Evolutionary conservation across 2,797 vertebrate genomes (phyloP).

Genomic region (Erithacus rubecula): DNA sequence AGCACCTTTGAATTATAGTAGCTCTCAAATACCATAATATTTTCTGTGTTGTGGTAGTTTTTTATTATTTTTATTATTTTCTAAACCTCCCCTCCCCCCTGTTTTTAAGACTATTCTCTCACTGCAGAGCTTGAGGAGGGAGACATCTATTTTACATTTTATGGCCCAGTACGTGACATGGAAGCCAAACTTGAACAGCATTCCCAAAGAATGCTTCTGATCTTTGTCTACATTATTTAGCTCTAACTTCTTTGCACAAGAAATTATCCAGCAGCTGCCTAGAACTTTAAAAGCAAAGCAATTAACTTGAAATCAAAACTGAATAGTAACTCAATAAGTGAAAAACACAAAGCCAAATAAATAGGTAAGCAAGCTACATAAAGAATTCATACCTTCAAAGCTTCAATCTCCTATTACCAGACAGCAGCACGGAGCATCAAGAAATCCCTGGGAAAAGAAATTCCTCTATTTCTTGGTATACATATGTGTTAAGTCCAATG

Average conservation of each 20-base stretch:
- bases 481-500: not conserved
- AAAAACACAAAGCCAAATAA: not conserved
- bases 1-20: not conserved
- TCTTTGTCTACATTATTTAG: not conserved
- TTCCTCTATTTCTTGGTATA: not conserved
- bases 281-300: constrained; percentile 17
- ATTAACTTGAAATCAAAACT: constrained; percentile 35
- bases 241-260: not conserved
- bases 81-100: not conserved
- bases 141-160: constrained; percentile 48
- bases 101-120: not conserved
- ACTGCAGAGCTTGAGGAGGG: not conserved
- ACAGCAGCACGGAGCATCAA: not conserved
- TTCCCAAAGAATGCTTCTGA: not conserved
- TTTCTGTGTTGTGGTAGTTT: not conserved
- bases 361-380: not conserved
- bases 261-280: not conserved
- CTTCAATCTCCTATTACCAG: not conserved
- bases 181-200: not conserved
- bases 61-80: not conserved
- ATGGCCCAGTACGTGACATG: constrained; percentile 5
- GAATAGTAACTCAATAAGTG: not conserved
- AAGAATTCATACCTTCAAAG: not conserved
- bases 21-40: not conserved
- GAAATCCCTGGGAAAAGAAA: not conserved